Conservation (phyloP, 2,113 vertebrate species). For the Microcebus griseorufus region DNA sequence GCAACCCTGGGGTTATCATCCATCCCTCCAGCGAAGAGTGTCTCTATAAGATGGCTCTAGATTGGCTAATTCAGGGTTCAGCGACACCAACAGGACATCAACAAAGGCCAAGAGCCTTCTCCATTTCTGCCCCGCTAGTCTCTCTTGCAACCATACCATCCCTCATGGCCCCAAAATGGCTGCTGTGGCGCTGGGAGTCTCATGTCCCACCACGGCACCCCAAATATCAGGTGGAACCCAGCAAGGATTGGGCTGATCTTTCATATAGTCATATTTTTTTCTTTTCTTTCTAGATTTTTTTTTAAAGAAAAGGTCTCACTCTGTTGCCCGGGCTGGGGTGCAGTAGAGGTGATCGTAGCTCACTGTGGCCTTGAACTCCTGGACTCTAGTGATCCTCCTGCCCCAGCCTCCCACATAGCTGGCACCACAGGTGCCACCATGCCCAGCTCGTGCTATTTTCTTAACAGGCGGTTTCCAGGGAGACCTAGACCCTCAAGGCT, state of each 20-base stretch:
- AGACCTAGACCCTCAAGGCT: not conserved
- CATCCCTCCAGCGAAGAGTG: not conserved
- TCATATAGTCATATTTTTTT: too few relatives aligned
- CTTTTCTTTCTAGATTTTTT: too few relatives aligned
- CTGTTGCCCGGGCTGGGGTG: too few relatives aligned
- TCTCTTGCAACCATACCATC: rapidly evolving
- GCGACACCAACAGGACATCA: not conserved
- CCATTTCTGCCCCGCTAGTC: not conserved
- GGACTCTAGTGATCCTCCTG: too few relatives aligned
- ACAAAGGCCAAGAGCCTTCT: not conserved
- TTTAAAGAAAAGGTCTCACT: too few relatives aligned
- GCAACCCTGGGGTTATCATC: not conserved
- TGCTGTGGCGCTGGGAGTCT: not conserved
- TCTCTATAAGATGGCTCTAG: not conserved
- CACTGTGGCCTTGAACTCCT: too few relatives aligned
- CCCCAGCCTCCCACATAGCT: too few relatives aligned
- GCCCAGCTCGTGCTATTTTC: not conserved
- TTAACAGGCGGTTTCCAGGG: not conserved
- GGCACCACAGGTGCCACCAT: too few relatives aligned
- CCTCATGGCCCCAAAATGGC: not conserved
- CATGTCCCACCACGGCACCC: not conserved
- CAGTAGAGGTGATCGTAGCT: too few relatives aligned
- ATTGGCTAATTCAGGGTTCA: not conserved
- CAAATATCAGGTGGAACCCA: not conserved
- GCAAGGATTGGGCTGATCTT: not conserved